Base-by-base conservation (phyloP, 2,113 vertebrate genomes). In the Terrapene triunguis region DNA sequence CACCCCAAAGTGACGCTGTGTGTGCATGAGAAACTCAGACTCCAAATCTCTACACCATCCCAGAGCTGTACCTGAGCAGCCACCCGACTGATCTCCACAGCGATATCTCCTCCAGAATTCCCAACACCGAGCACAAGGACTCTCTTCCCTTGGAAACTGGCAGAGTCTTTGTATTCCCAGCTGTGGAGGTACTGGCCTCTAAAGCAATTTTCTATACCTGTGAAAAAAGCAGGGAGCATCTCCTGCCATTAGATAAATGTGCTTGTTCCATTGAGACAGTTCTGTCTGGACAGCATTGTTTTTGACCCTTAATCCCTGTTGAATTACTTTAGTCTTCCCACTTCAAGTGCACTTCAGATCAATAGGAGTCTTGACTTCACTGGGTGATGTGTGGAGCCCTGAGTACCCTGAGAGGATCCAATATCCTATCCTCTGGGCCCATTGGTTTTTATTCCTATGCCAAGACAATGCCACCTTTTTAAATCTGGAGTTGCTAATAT, bases 41-140 rank as follows among this genome's bases (percentile, higher is more conserved):
- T 29, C 44, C 14, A n/a, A 8, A 69, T n/a, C 62, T 50, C 84
- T 84, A 0, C 55, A 8, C 5, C 2, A 0, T 6, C 5, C 0
- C 0, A 0, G 79, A 50, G 8, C 5, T 22, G 10, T 98, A 99
- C 99, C 98, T 99, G 99, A 0, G 98, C 85, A 92, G 99, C 99
- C 32, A 89, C 97, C 5, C 84, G 98, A 51, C 99, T 99, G 78
- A 99, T 97, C 92, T 99, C 99, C 94, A 98, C 99, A 0, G 99
- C 98, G 10, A 99, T 86, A 87, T 99, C 99, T 0, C 98, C 98
- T 1, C 98, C 99, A 0, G 99, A 99, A 96, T 99, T 99, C 13
- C 99, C 99, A 44, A 98, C 98, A 42, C 99, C 99, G 0, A 99
- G 90, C 81, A 99, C 98, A 6, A 99, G 94, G 86, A 99, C 97